Conservation (phyloP, 2,797 vertebrate species). For the Gallinago solitaria region DNA sequence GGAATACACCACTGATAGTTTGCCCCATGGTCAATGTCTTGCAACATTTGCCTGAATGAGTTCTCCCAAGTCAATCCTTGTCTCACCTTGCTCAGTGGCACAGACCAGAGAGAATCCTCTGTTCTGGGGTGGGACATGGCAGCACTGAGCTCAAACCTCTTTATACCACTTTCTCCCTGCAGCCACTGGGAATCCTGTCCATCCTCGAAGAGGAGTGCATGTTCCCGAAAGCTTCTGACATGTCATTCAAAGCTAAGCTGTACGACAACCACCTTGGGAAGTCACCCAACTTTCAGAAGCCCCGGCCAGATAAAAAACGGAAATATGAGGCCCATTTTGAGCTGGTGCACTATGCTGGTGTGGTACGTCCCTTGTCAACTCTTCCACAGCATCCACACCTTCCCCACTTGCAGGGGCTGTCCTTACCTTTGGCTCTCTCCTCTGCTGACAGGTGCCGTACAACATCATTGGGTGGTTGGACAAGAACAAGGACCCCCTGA, state of each 20-base stretch:
- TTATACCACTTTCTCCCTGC: not conserved
- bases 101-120: not conserved
- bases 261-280: constrained; percentile 94
- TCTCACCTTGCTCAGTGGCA: not conserved
- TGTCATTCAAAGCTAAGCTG: constrained; percentile 91
- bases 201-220: constrained; percentile 98
- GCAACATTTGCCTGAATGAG: not conserved
- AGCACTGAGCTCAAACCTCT: not conserved
- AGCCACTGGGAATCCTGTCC: constrained; percentile 94
- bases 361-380: constrained; percentile 79
- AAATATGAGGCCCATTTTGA: constrained; percentile 94
- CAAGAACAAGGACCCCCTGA: constrained; percentile 94
- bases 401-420: not conserved
- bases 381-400: not conserved
- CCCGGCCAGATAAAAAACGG: constrained; percentile 89
- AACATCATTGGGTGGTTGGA: constrained; percentile 92
- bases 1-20: not conserved
- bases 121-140: fast-evolving
- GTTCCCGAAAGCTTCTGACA: constrained; percentile 93
- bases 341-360: constrained; percentile 91
- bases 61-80: not conserved
- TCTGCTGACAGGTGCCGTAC: constrained; percentile 86
- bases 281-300: constrained; percentile 92
- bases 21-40: not conserved
- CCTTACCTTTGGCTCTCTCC: not conserved